Evolutionary conservation across 1,140 invertebrate species (phyloP).

Genomic region (Chironomus tepperi): DNA sequence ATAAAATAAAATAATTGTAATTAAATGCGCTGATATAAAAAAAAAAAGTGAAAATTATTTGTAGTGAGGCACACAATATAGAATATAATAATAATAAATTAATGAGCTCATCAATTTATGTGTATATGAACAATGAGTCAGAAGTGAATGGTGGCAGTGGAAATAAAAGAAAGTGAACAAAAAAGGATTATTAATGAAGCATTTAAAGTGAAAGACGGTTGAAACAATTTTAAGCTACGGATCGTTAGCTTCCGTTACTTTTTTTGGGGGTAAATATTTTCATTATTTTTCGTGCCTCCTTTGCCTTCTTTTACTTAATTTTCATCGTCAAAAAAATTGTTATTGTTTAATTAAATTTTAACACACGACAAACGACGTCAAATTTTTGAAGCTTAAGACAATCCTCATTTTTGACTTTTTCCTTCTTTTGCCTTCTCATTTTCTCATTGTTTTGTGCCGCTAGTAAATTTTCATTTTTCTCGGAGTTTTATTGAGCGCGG

Average conservation of each 20-base stretch:
- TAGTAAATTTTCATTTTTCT: no score
- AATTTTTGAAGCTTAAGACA: no score
- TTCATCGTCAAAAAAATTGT: not conserved
- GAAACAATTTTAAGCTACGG: constrained; percentile 18
- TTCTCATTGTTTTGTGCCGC: not conserved
- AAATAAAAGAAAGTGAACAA: not conserved
- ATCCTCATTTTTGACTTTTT: not conserved
- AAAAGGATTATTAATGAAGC: constrained; percentile 23
- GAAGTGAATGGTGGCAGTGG: not conserved
- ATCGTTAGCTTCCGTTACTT: not conserved
- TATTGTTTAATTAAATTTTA: constrained; percentile 22
- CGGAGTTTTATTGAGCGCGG: no score
- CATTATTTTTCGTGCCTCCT: not conserved
- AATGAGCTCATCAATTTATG: constrained; percentile 18
- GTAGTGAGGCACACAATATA: not conserved
- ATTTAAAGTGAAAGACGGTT: constrained; percentile 19
- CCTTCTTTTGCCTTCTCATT: not conserved
- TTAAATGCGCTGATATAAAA: not conserved
- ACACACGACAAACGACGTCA: not conserved
- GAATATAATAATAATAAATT: not conserved
- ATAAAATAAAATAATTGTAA: not conserved
- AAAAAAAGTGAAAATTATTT: constrained; percentile 18
- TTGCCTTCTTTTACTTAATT: not conserved
- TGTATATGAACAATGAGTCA: not conserved
- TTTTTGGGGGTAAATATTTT: constrained; percentile 20